A percentile compares a stretch with the other conserved stretches of the same genome.
These are phyloP conservation scores for Criorhina ranunculi DNA, from an alignment of 2,888 invertebrate species.

Conservation along the genomic window DNA sequence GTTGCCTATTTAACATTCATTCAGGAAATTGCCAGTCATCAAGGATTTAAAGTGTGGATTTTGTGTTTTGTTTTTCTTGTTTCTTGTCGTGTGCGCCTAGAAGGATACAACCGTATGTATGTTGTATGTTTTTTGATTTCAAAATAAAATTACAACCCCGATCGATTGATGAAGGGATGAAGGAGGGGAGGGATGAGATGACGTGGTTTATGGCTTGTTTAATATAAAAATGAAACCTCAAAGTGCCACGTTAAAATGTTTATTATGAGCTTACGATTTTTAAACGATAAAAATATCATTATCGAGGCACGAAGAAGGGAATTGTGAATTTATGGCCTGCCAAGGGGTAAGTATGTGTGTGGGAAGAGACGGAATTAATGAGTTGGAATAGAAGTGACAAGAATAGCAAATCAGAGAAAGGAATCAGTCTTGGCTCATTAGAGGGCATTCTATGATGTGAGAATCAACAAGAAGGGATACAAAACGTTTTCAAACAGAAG, in stretches of 20 bases:
- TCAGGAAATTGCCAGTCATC: slow-evolving; percentile 64
- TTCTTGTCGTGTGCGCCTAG: neutral
- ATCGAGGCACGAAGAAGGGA: neutral
- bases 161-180: slow-evolving; percentile 8
- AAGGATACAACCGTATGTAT: neutral
- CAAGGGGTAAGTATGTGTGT: neutral
- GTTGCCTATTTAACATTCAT: slow-evolving; percentile 45
- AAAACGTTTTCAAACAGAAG: too few species aligned
- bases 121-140: neutral
- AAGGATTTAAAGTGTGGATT: slow-evolving; percentile 62
- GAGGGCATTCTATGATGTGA: too few species aligned
- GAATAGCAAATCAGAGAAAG: too few species aligned
- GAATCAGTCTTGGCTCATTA: too few species aligned
- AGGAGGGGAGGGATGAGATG: neutral
- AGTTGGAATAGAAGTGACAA: slow-evolving; percentile 17
- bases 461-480: too few species aligned
- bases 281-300: slow-evolving; percentile 60
- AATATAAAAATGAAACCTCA: slow-evolving; percentile 39
- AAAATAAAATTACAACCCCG: slow-evolving; percentile 15
- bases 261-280: slow-evolving; percentile 54
- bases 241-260: slow-evolving; percentile 50
- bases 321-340: slow-evolving; percentile 15
- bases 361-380: slow-evolving; percentile 9
- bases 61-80: slow-evolving; percentile 28
- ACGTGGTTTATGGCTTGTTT: slow-evolving; percentile 47